Base-by-base conservation (phyloP, 2,797 vertebrate species). In the Craterocephalus amniculus region DNA sequence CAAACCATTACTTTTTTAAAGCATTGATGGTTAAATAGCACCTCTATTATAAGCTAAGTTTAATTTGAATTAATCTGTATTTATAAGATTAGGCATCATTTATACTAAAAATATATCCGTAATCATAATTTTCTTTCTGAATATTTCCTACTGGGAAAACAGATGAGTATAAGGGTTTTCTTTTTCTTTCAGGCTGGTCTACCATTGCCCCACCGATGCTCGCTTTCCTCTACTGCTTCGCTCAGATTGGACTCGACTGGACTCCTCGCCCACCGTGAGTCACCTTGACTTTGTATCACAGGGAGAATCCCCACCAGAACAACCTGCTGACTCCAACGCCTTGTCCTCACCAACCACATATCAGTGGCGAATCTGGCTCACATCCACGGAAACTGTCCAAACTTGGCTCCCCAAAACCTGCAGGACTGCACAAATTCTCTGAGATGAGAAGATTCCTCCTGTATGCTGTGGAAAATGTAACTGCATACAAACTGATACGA, bases 181-280 rank as follows among this genome's bases (percentile, higher is more conserved):
- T 51, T 58, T 34, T 45, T 4, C 22, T 74, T 73, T 73, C 84
- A 95, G 95, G 94, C 36, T 95, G 93, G 93, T 92, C 80, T 11
- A 91, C 84, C 5, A 31, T 90, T 2, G 84, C 87, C 0, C 83
- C 90, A 22, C 88, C 93, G 4, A 91, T 93, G 88, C 71, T 95
- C 24, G 91, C 85, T 29, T 95, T 94, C 83, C 93, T 95, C 51
- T 95, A 95, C 86, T 95, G 94, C 84, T 95, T 94, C 48, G 93
- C 94, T 54, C 95, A 95, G 77, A 82, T 95, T 34, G 94, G 95
- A 74, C 87, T 95, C 10, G 92, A 95, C 67, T 74, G 89, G 90
- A 87, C 92, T 40, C 71, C 86, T 58, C 86, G 72, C 71, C 83
- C 80, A 22, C 60, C 80, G 1, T 87, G 87, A 89, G 78, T 89